Base-by-base conservation (phyloP, 2,113 vertebrate species). In the Drymodes brunneopygia region DNA sequence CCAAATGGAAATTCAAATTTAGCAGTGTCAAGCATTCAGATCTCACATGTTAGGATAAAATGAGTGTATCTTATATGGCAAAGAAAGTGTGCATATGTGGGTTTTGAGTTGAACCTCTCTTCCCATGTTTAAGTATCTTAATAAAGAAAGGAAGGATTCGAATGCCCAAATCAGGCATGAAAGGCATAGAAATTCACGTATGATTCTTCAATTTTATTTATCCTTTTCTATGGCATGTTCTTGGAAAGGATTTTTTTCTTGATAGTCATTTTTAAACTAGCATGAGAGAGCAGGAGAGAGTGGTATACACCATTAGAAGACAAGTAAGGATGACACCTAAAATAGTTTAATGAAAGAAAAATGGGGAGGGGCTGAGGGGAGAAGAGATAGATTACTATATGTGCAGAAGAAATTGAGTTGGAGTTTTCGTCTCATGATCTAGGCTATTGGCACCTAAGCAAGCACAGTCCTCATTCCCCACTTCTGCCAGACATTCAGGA, bases 1-100 rank as follows among this genome's bases (percentile, higher is more conserved):
- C 50, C 54, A 64, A 69, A 66, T 61, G 81, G 91, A 96, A 95
- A 96, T 83, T 80, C 69, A 96, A n/a, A 94, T 75, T 87, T 75
- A 64, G 15, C 54, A 78, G 47, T 60, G n/a, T 86, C 81, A 94
- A 15, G 78, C 66, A 95, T 94, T 81, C 35, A 78, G 70, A 86
- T 40, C 33, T 33, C 54, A 79, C 53, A 83, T 66, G 60, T 82
- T 50, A 61, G 83, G 95, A 80, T 58, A 62, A 89, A 92, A 38
- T 79, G 57, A 58, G 33, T 69, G 64, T 27, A 60, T 95, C 62
- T 45, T 86, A 8, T 36, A 16, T 38, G 31, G 36, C 57, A 71
- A 78, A 24, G 50, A 51, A 84, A 93, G 40, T 45, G 35, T 88
- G 25, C 11, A 22, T 93, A 38, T 66, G 16, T 85, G 40, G 75